Percentiles rank a stretch among this genome's conserved stretches.
phyloP scores from a whole-genome alignment of 2,113 vertebrate genomes.

The Podocnemis expansa region DNA sequence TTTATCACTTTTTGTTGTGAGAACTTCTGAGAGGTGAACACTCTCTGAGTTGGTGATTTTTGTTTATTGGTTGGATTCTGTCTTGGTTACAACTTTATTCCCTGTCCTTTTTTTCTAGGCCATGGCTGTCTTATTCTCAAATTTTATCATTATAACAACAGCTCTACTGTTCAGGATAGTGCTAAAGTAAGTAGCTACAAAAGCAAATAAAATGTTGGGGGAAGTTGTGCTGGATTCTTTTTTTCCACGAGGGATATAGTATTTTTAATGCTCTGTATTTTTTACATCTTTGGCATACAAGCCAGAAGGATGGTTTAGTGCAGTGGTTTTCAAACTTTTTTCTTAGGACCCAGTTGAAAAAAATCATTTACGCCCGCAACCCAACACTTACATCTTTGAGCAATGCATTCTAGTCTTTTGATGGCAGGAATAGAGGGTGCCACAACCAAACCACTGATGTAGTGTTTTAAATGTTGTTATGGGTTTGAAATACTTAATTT shows the following conservation, averaged over 20 bases:
- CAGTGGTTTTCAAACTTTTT: too few relatives aligned
- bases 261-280: neutral
- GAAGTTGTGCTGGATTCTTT: neutral
- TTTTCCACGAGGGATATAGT: neutral
- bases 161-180: conserved; percentile 95
- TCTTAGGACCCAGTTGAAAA: too few relatives aligned
- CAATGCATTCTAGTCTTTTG: too few relatives aligned
- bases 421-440: too few relatives aligned
- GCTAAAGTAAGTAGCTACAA: conserved; percentile 89
- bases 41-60: neutral
- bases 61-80: conserved; percentile 25
- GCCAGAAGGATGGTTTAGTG: neutral
- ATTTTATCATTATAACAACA: conserved; percentile 98
- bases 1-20: neutral
- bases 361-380: too few relatives aligned
- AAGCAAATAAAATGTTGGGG: conserved; percentile 22
- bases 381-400: too few relatives aligned
- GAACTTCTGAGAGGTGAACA: conserved; percentile 19
- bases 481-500: neutral
- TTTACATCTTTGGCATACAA: neutral
- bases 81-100: conserved; percentile 55
- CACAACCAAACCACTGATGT: too few relatives aligned
- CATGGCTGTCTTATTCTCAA: conserved; percentile 96
- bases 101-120: conserved; percentile 83
- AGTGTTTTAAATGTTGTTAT: neutral